Percentiles rank a stretch among this genome's conserved stretches.
These are phyloP conservation scores for Macrosiphum euphorbiae DNA, from an alignment of 2,888 invertebrate species.

Conservation along the genomic window DNA sequence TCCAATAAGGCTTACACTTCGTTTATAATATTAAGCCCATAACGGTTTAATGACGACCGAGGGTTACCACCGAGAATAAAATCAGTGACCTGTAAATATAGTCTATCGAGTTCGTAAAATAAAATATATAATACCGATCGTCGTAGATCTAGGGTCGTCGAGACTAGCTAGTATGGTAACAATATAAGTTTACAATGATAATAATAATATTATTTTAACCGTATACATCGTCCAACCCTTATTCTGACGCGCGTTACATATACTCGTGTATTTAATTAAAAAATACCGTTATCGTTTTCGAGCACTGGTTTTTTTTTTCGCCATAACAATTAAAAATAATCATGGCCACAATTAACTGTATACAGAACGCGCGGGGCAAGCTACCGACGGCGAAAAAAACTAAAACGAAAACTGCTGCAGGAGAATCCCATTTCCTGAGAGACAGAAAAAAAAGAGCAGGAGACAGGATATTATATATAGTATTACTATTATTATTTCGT, in stretches of 20 bases:
- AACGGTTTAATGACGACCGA: background rate
- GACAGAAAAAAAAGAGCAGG: background rate
- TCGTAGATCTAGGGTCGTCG: background rate
- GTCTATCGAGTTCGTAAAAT: background rate
- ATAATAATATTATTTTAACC: background rate
- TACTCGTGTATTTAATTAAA: slow-evolving; percentile 5
- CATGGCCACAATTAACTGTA: slow-evolving; percentile 30
- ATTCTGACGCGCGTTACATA: background rate
- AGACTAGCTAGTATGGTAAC: background rate
- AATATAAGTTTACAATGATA: background rate
- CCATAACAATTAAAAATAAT: slow-evolving; percentile 45
- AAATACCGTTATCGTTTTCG: slow-evolving; percentile 10
- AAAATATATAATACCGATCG: no score
- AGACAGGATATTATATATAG: slow-evolving; percentile 2
- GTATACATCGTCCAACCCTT: background rate
- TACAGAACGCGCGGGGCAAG: no score
- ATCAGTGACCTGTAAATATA: background rate
- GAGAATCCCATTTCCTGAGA: slow-evolving; percentile 17
- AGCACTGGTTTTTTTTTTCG: background rate
- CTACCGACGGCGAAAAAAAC: background rate
- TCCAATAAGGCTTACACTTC: background rate
- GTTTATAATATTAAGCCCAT: background rate
- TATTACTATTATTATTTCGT: background rate
- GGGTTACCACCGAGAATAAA: background rate
- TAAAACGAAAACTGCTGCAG: background rate